Evolutionary conservation across 2,797 vertebrate genomes (phyloP), one percentile per base, ranked within the genome.

Genomic region (Darevskia nairensis): DNA sequence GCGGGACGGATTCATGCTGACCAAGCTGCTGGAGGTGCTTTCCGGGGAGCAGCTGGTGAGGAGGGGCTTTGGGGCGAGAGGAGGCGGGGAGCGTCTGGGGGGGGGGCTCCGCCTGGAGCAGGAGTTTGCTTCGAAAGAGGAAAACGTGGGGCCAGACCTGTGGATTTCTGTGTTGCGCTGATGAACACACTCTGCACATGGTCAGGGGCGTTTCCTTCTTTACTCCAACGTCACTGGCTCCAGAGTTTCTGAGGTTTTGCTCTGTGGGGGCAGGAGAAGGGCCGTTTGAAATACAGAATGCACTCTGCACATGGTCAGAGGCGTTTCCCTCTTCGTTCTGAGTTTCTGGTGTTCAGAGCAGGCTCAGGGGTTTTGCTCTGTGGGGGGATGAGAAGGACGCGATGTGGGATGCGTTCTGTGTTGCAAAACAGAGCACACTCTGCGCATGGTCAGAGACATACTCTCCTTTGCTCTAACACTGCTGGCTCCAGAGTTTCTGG

Each of bases 11-110:
- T 98, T 97, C 93, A 97, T 98, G 96, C 98, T 99, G 89, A 99
- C 98, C 72, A 96, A 98, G 69, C 97, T 99, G 72, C 96, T 99
- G 92, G 98, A 99, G 94, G 98, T 99, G 84, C 97, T 99, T 50
- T 99, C 98, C 0, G 98, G 98, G 86, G 98, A 99, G 95, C 97
- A 97, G 88, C 97, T 99, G 98, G 98, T 99, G 93, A 92, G 97
- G 15, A 21, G 17, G 13, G 35, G 1, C 64, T 2, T 50, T n/a
- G 3, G 0, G 61, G 27, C 15, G 8, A 50, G 7, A 8, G 46
- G 2, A 6, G 9, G 21, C 8, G 1, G 2, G 8, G 50, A 21
- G 39, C 8, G 21, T 19, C 39, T 4, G 23, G 10, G 19, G 15
- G 3, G 25, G 32, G 32, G 7, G 13, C 55, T 35, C 25, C 44